These are phyloP conservation scores for Macaca nemestrina DNA, from an alignment of 2,113 vertebrate genomes.

Conservation along the genomic window DNA sequence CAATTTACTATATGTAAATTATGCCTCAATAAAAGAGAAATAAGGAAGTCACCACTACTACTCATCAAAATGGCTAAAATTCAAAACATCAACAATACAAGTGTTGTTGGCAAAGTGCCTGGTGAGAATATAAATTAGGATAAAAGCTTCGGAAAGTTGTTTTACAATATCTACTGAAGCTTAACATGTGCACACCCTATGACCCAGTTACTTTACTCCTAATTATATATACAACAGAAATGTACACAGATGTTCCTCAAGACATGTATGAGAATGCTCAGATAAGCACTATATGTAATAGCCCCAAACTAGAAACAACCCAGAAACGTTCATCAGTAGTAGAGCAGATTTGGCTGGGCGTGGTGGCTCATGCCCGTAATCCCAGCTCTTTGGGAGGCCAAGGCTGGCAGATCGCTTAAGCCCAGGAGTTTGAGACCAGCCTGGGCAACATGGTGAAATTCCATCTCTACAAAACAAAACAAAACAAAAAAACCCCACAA, in stretches of 20 bases:
- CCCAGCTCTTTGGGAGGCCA: too few relatives aligned
- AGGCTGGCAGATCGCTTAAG: too few relatives aligned
- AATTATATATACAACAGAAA: slow-evolving; percentile 28
- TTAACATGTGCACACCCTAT: neutral
- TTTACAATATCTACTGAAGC: neutral
- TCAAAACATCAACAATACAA: slow-evolving; percentile 16
- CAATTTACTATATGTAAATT: neutral
- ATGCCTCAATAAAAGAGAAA: neutral
- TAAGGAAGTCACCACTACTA: neutral
- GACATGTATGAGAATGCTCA: neutral
- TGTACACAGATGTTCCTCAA: neutral
- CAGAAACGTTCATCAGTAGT: neutral
- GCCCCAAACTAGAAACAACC: neutral
- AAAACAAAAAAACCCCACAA: too few relatives aligned
- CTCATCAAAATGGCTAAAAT: slow-evolving; percentile 29
- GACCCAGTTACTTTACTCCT: neutral
- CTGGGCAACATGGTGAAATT: too few relatives aligned
- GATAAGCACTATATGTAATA: neutral
- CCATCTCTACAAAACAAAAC: too few relatives aligned
- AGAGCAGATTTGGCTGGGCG: neutral
- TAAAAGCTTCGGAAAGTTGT: slow-evolving; percentile 39
- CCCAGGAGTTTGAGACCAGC: too few relatives aligned
- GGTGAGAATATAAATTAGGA: slow-evolving; percentile 10
- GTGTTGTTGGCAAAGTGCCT: neutral
- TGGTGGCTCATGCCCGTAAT: too few relatives aligned